These are phyloP conservation scores for Anagyrus pseudococci DNA, from an alignment of 2,888 invertebrate species.

Conservation along the genomic window DNA sequence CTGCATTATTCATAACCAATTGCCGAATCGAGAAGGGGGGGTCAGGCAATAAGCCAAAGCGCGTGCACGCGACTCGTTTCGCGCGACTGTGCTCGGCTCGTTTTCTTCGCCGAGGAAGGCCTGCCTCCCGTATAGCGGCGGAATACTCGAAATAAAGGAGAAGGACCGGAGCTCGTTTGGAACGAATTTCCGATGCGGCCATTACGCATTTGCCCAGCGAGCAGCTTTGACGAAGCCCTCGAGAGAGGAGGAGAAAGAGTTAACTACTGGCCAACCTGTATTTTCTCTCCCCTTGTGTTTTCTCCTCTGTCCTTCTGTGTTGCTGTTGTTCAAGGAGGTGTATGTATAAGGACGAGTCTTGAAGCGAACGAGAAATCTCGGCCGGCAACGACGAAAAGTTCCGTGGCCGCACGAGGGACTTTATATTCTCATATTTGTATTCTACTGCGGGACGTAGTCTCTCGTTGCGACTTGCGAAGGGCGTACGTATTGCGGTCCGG, in stretches of 20 bases:
- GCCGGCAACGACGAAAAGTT: no score
- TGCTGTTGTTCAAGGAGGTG: neutral
- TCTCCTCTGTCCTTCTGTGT: neutral
- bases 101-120: no score
- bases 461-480: no score
- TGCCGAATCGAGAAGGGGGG: slow-evolving; percentile 50
- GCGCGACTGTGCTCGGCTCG: slow-evolving; percentile 13
- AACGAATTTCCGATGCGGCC: slow-evolving; percentile 32
- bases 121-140: no score
- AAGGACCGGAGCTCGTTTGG: slow-evolving; percentile 28
- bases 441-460: no score
- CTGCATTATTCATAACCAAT: slow-evolving; percentile 61
- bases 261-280: slow-evolving; percentile 32
- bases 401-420: no score
- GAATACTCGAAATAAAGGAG: slow-evolving; percentile 10
- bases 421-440: no score
- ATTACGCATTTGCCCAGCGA: slow-evolving; percentile 23
- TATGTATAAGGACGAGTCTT: no score
- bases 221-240: neutral
- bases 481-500: no score
- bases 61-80: no score
- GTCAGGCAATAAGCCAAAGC: neutral
- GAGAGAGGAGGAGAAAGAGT: slow-evolving; percentile 22
- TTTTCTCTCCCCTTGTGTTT: neutral
- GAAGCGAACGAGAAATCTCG: no score